phyloP scores from a whole-genome alignment of 2,888 invertebrate species.

The Marasmarcha lunaedactyla region DNA sequence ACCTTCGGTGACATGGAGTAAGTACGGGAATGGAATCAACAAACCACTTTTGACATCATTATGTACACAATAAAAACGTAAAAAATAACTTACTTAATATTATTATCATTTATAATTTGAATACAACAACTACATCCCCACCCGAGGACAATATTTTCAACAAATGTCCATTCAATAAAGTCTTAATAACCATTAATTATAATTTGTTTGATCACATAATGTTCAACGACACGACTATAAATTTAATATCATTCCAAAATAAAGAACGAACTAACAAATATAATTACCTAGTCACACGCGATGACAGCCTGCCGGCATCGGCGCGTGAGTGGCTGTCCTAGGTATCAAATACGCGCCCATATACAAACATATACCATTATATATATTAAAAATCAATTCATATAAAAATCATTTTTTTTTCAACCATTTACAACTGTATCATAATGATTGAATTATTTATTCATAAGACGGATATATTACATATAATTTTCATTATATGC shows the following conservation, averaged over 20 bases:
- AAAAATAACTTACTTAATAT: constrained; percentile 71
- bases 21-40: constrained; percentile 57
- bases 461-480: constrained; percentile 68
- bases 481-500: constrained; percentile 62
- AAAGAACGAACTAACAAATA: constrained; percentile 44
- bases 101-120: constrained; percentile 66
- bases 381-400: constrained; percentile 53
- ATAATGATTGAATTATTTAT: constrained; percentile 36
- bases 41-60: constrained; percentile 50
- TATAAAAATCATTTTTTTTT: constrained; percentile 62
- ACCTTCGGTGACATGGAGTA: constrained; percentile 60
- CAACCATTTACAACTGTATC: constrained; percentile 51
- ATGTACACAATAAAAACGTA: constrained; percentile 69
- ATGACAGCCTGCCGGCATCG: constrained; percentile 20
- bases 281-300: constrained; percentile 38
- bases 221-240: constrained; percentile 61
- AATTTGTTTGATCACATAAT: constrained; percentile 63
- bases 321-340: constrained; percentile 25
- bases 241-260: constrained; percentile 49
- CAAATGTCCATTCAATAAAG: constrained; percentile 66
- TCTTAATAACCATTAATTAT: constrained; percentile 61
- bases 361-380: constrained; percentile 45
- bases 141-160: constrained; percentile 62
- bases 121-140: constrained; percentile 67
- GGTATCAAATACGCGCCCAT: constrained; percentile 41